Evolutionary conservation across 2,888 invertebrate genomes (phyloP), one percentile per base, ranked within the genome.

Genomic region (Glaucopsyche alexis): DNA sequence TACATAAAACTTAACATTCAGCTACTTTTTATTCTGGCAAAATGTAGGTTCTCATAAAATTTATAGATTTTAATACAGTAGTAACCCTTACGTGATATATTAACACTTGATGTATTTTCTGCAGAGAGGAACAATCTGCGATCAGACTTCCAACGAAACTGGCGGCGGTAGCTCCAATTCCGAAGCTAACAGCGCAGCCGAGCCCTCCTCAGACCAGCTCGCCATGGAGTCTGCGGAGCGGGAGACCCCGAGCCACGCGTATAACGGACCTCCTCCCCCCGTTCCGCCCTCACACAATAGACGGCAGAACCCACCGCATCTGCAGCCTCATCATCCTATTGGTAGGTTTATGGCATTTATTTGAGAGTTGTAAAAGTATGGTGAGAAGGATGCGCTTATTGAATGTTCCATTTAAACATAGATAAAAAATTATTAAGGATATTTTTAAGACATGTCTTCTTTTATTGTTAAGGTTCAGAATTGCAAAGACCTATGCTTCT

Each of bases 161-260:
- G 81, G 89, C 93, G 73, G 94, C 83, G 77, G 94, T 70, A 94
- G 93, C 67, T 87, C 92, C 0, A 94, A 93, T 71, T 84, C 94
- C 0, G 95, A 95, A 79, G 94, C 95, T 75, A 94, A 93, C 77
- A 89, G 78, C 71, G 89, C 87, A 0, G 90, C 82, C 0, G 96
- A 96, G 75, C 93, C 94, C 0, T 93, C 93, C 38, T 82, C 86
- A 2, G 96, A 96, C 82, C 96, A 96, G 84, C 90, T 96, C 75
- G 96, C 96, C 2, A 92, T 96, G 83, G 96, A 96, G 83, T 94
- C 96, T 9, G 90, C 94, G 16, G 96, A 96, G 76, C 94, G 96
- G 78, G 95, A 95, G 79, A 85, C 88, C 0, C 91, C 89, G 1
- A 93, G 88, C 83, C 94, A 89, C 82, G 90, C 89, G 81, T 90